A percentile compares a stretch with the other conserved stretches of the same genome.
Evolutionary conservation across 2,113 vertebrate genomes (phyloP).

Genomic region (Anguilla japonica): DNA sequence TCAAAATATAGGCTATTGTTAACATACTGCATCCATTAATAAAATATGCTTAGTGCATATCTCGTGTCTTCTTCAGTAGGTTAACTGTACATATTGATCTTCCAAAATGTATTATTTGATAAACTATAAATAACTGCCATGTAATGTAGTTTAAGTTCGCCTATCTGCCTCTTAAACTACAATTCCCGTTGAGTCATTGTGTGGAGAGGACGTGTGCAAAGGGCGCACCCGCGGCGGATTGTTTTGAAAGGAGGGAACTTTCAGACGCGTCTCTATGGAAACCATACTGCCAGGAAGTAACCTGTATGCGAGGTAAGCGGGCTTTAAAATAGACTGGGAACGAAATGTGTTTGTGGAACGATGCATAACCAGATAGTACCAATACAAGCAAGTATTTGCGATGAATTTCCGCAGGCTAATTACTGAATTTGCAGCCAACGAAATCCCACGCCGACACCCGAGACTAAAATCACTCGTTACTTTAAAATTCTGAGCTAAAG

Average conservation of each 20-base stretch:
- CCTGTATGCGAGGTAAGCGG: neutral
- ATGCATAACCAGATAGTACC: neutral
- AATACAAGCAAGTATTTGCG: neutral
- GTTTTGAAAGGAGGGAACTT: slow-evolving; percentile 11
- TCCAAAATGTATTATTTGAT: neutral
- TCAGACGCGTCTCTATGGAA: slow-evolving; percentile 10
- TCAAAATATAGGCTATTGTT: too few species aligned
- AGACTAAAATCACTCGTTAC: neutral
- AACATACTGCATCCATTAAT: too few species aligned
- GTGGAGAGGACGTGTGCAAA: too few species aligned
- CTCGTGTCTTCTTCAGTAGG: too few species aligned
- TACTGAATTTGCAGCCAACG: neutral
- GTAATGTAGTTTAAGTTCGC: neutral
- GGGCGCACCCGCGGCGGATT: neutral
- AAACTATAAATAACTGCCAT: neutral
- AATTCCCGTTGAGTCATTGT: neutral
- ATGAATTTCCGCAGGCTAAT: neutral
- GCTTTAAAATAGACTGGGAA: neutral
- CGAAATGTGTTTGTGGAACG: neutral
- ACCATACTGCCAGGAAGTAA: slow-evolving; percentile 15
- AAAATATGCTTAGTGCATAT: too few species aligned
- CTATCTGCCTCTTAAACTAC: neutral
- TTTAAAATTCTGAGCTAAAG: neutral
- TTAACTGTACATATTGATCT: too few species aligned
- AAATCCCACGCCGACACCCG: neutral